phyloP scores from a whole-genome alignment of 1,140 invertebrate species.

The Bombus pyrosoma region DNA sequence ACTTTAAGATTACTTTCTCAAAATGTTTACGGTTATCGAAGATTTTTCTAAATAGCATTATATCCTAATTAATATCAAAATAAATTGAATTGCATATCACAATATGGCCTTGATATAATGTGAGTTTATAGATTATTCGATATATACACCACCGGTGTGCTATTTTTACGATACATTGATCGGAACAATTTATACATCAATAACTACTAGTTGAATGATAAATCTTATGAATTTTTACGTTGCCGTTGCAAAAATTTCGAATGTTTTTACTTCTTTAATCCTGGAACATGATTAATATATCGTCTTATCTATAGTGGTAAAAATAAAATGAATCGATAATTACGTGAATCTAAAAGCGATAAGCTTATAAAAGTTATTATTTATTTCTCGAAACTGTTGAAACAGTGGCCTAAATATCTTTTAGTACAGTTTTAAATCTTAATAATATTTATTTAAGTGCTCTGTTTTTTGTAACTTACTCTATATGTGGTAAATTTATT shows the following conservation, averaged over 20 bases:
- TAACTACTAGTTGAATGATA: background rate
- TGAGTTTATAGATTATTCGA: constrained; percentile 4
- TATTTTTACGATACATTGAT: background rate
- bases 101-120: background rate
- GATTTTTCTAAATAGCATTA: background rate
- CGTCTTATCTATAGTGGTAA: background rate
- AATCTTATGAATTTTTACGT: background rate
- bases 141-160: background rate
- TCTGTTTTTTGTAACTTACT: background rate
- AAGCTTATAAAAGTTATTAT: background rate
- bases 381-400: background rate
- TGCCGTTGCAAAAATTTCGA: background rate
- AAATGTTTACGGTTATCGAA: background rate
- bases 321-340: background rate
- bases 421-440: background rate
- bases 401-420: background rate
- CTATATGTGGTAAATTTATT: too few relatives aligned
- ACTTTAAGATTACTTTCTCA: background rate
- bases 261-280: background rate
- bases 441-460: background rate
- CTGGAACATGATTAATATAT: background rate
- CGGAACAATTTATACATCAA: background rate
- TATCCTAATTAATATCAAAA: background rate
- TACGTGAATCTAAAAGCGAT: background rate
- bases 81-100: background rate